Base-by-base conservation (phyloP, 2,797 vertebrate species). In the Apodemus agrarius region DNA sequence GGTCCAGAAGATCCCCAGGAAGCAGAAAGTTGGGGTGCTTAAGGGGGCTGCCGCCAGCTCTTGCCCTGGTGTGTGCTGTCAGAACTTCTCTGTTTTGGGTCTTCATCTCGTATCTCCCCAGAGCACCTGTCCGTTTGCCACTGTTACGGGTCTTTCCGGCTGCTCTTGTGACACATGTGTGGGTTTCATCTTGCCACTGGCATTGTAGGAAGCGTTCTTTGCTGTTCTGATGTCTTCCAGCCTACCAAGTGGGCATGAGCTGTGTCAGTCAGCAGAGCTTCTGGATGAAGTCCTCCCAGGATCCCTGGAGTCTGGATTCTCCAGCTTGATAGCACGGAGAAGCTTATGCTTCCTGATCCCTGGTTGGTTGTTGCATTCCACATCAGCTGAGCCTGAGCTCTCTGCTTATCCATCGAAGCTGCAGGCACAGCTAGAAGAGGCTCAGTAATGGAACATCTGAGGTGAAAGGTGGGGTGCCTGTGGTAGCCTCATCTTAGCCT, bases 281-380 rank as follows among this genome's bases (percentile, higher is more conserved):
- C 43, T 65, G 31, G 40, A 72, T 72, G 84, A 52, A 69, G 52
- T 43, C 61, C 74, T 91, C 49, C 34, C 11, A 57, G 54, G 54
- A 72, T 63, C 29, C 31, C 63, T 37, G 72, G 86, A 65, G 63
- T 94, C 90, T 87, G 54, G 80, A 82, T 21, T 94, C 78, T 90
- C n/a, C 19, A 34, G 19, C n/a, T 67, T 9, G 46, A 37, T 54
- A 40, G 69, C 57, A 49, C 67, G 72, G 85, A 94, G 67, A 89
- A 90, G 79, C 88, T 78, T 43, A 6, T 10, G 57, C 93, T 87
- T 95, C 57, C 85, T 75, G 31, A 76, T 84, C 24, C 84, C 26
- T 26, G 46, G 54, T 85, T 57, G 67, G 22, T 76, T 16, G 0
- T 69, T 95, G 79, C 13, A n/a, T 63, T 86, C 54, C 52, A 19